Evolutionary conservation across 2,888 invertebrate genomes (phyloP), one percentile per base, ranked within the genome.

Genomic region (Elmis aenea): DNA sequence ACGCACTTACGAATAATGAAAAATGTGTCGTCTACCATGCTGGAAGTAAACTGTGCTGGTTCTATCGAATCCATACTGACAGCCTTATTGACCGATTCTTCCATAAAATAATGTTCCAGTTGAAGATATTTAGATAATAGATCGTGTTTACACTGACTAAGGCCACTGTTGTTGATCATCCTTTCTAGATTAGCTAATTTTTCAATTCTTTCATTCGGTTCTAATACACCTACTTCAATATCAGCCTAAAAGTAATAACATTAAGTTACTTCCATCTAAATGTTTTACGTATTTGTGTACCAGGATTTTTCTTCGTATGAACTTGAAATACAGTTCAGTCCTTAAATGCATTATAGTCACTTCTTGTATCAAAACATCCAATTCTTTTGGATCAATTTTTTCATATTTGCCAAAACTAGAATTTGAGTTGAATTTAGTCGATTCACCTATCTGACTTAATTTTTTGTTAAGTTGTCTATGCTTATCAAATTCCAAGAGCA

Each of bases 1-100:
- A 96, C 86, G 55, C 94, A 92, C 70, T 97, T 97, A 56, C 93
- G 84, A 2, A 96, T 81, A 49, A 99, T 93, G 65, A 92, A 99
- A 70, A 97, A 97, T 1, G 95, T 87, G 67, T 99, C 97, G 65
- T 99, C 99, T 0, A 97, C 88, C 74, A 99, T 84, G 50, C 91
- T 94, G 2, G 94, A 93, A 1, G 84, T 84, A 48, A 83, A 77
- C 38, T 79, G 79, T 3, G 81, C 82, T n/a, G 75, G 68, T 50
- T 86, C 85, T 13, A 83, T 72, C 0, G 75, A 69, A 56, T 92
- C 90, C 74, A 92, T 74, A 37, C 79, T 77, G 30, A 92, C 75
- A 1, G 95, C 97, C 69, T 96, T 97, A 26, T 82, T 77, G 0
- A 96, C 86, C 57, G 92, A 95, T 67, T 96, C 94, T 50, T 90